phyloP scores from a whole-genome alignment of 2,113 vertebrate genomes.

The Tetraodon nigroviridis region DNA sequence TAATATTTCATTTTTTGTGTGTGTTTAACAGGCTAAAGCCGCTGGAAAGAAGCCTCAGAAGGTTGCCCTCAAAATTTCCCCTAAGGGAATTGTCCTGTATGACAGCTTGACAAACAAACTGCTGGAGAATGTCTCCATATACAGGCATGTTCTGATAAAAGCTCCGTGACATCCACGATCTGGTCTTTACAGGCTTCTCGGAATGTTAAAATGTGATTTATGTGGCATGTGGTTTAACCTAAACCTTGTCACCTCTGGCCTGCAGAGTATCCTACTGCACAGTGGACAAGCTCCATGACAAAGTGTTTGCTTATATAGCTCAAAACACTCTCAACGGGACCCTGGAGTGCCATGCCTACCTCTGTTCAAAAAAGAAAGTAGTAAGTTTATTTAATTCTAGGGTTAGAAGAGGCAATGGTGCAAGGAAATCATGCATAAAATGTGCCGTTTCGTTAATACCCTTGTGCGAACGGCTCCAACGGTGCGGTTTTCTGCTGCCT shows the following conservation, averaged over 20 bases:
- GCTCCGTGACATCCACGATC: not conserved
- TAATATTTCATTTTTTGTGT: not conserved
- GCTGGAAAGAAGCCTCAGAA: slow-evolving; percentile 90
- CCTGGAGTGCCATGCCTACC: slow-evolving; percentile 91
- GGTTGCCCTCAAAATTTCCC: slow-evolving; percentile 85
- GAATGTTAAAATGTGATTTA: not conserved
- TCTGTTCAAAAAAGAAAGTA: slow-evolving; percentile 91
- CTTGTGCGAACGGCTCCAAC: too few relatives aligned
- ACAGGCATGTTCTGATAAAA: slow-evolving; percentile 76
- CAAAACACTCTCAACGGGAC: slow-evolving; percentile 88
- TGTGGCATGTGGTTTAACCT: slow-evolving; percentile 1
- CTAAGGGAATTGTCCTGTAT: slow-evolving; percentile 81
- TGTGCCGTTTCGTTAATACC: too few relatives aligned
- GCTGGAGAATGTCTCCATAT: slow-evolving; percentile 90
- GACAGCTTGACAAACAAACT: slow-evolving; percentile 78
- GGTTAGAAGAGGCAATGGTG: too few relatives aligned
- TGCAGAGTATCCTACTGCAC: slow-evolving; percentile 95
- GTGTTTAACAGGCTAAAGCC: slow-evolving; percentile 82
- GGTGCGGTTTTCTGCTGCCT: slow-evolving; percentile 10
- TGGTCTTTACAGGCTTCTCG: not conserved
- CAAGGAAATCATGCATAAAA: too few relatives aligned
- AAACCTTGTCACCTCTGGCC: slow-evolving; percentile 19
- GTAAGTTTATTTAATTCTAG: slow-evolving; percentile 69
- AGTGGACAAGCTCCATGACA: slow-evolving; percentile 88
- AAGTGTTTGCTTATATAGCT: slow-evolving; percentile 92